Conservation (phyloP, 53 echinoderm and acorn worm genomes). For the Antedon mediterranea region DNA sequence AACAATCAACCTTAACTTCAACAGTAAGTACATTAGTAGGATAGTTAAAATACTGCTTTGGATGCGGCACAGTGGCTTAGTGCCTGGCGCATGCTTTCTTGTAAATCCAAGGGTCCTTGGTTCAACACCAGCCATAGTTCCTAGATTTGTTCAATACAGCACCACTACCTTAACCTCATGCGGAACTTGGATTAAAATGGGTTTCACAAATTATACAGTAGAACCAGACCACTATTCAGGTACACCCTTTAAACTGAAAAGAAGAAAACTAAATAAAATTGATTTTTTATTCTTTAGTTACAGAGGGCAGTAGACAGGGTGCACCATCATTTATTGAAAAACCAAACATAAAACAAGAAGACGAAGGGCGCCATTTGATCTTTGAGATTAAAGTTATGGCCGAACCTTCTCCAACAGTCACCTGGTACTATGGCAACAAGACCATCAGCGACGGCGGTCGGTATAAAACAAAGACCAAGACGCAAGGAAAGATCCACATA, state of each 20-base stretch:
- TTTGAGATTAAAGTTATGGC: constrained; percentile 90
- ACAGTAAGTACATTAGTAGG: constrained; percentile 85
- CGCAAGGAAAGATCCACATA: constrained; percentile 65
- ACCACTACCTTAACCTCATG: too few relatives aligned
- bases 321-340: constrained; percentile 94
- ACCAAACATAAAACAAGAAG: constrained; percentile 91
- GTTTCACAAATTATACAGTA: too few relatives aligned
- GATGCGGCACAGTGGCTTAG: too few relatives aligned
- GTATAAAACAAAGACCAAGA: constrained; percentile 38
- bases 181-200: too few relatives aligned
- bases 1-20: constrained; percentile 95
- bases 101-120: too few relatives aligned
- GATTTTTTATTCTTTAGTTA: constrained; percentile 27
- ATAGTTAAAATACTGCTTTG: too few relatives aligned
- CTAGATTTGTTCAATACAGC: too few relatives aligned
- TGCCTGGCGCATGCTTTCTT: too few relatives aligned
- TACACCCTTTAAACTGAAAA: too few relatives aligned
- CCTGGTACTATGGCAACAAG: constrained; percentile 60
- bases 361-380: constrained; percentile 57
- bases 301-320: constrained; percentile 80
- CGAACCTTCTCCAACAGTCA: constrained; percentile 66
- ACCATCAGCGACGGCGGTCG: constrained; percentile 54
- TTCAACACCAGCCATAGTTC: too few relatives aligned
- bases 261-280: too few relatives aligned
- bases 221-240: too few relatives aligned